Evolutionary conservation across 2,888 invertebrate genomes (phyloP), one percentile per base, ranked within the genome.

Genomic region (Anodontia alba): DNA sequence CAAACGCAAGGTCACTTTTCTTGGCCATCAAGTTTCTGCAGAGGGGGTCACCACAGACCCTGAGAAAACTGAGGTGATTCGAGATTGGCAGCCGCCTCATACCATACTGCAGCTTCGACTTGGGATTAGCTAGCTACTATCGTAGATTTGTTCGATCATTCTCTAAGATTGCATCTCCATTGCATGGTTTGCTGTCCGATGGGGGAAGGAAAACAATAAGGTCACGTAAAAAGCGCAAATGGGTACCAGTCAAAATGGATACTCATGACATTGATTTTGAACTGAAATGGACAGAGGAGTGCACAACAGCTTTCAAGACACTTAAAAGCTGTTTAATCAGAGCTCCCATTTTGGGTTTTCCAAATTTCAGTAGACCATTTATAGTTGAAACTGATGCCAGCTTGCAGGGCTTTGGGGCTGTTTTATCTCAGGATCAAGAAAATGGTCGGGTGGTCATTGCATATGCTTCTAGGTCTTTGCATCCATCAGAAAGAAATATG

Each of bases 371-470:
- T 20, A 20, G 46, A 31, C 80, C 83, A 15, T 88, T 84, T 69
- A 71, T 81, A 1, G 33, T 86, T 7, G 86, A 84, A 70, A 78
- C 76, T 12, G 86, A 88, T 78, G 86, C 86, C 12, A 83, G 86
- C 51, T 29, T 76, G 23, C 3, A 57, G 12, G 84, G 84, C 42
- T 31, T 67, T 2, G 84, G 84, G 15, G 86, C 78, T 1, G 81
- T 87, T 15, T 43, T 88, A 17, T 87, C 82, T 3, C 87, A 87
- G 69, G 67, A 84, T 17, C 73, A 87, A 72, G 67, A 68, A 46
- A 29, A 72, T 26, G 38, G 69, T 23, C 23, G 23, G 23, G 49
- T 71, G 0, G 87, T 88, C 5, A 79, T 88, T n/a, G 80, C 80
- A 10, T 82, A 85, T 76, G 84, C 85, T 1, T 80, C 85, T 26